Evolutionary conservation across 2,797 vertebrate genomes (phyloP), one percentile per base, ranked within the genome.

Genomic region (Somateria mollissima): DNA sequence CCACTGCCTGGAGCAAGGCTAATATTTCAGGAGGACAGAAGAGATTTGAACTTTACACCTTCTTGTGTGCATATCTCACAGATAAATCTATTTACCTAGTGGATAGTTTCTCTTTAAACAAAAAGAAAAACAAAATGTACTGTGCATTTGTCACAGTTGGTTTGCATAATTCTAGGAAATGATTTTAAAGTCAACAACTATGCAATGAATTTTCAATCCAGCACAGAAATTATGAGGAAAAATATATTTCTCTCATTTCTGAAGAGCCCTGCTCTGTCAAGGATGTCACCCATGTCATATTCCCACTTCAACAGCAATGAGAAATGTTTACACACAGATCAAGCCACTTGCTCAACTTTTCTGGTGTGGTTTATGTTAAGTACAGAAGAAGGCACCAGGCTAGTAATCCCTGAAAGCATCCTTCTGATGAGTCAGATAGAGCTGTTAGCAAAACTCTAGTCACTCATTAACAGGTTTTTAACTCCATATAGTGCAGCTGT

Each of bases 401-500:
- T 64, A 91, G 88, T 87, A 95, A 95, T 82, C 71, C 80, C 88
- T 90, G 73, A 93, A 94, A 96, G 79, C 74, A 92, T 71, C 62
- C 36, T 56, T 41, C 36, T 41, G 57, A 91, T 96, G 90, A 95
- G 65, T 96, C 92, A 95, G 64, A 67, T 49, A n/a, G 49, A 94
- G 78, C 76, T 96, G 62, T 77, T 87, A 90, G 80, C 51, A 58
- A 84, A 90, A 89, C 30, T 70, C 60, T 15, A 73, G 56, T 57
- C 49, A 58, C 34, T 90, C 7, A 1, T 66, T 78, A 66, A 58
- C n/a, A 80, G 69, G 47, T 49, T 78, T 95, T 96, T 89, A 95
- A 90, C 76, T 87, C 43, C 74, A 76, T 24, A 76, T 74, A 91
- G 73, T 10, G 7, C 57, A 95, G 75, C 93, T 11, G 56, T 92